Percentiles rank a stretch among this genome's conserved stretches.
These are phyloP conservation scores for Lordiphosa mommai DNA, from an alignment of 1,140 invertebrate genomes.

Conservation along the genomic window DNA sequence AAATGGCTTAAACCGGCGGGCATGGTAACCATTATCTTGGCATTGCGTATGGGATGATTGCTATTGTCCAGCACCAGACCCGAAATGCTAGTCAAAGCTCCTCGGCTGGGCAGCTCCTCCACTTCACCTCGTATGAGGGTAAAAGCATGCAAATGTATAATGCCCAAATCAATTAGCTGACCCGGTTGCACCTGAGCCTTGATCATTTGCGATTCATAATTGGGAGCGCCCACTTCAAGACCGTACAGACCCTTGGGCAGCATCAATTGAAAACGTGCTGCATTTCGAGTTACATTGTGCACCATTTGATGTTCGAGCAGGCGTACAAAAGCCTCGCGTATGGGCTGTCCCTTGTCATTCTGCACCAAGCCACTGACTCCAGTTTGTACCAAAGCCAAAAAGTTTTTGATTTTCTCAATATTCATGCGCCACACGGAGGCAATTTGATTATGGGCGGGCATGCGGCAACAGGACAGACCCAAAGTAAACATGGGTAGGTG, in stretches of 20 bases:
- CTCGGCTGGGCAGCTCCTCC: constrained; percentile 38
- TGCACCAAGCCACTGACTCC: constrained; percentile 87
- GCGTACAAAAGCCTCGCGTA: constrained; percentile 86
- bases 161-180: constrained; percentile 43
- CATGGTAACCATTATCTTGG: constrained; percentile 80
- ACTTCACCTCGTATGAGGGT: constrained; percentile 55
- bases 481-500: constrained; percentile 82
- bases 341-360: constrained; percentile 83
- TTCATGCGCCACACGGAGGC: constrained; percentile 88
- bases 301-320: constrained; percentile 82
- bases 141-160: constrained; percentile 35
- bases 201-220: constrained; percentile 81
- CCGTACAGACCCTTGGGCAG: constrained; percentile 84
- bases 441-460: constrained; percentile 84
- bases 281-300: constrained; percentile 84
- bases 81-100: constrained; percentile 62
- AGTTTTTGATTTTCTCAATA: constrained; percentile 85
- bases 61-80: constrained; percentile 82
- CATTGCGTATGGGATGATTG: constrained; percentile 83
- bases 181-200: constrained; percentile 75
- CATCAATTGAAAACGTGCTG: constrained; percentile 85
- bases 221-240: constrained; percentile 82
- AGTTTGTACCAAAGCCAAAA: constrained; percentile 81
- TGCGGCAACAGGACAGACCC: constrained; percentile 88
- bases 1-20: constrained; percentile 64